Percentiles rank a stretch among this genome's conserved stretches.
Conservation (phyloP, 2,113 vertebrate genomes). For the Gavialis gangeticus region DNA sequence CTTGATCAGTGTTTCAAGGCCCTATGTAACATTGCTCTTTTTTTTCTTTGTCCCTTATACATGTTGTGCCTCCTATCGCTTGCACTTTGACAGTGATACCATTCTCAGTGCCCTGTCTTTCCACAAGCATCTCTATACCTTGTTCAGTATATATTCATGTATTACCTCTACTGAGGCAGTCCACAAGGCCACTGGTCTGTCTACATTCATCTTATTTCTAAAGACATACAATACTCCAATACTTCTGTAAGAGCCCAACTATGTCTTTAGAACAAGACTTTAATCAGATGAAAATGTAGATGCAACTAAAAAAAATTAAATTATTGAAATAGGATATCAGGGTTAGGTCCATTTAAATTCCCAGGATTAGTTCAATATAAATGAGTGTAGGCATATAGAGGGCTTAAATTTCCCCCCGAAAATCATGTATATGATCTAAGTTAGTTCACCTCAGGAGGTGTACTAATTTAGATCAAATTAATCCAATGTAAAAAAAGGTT, state of each 20-base stretch:
- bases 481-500: too few species aligned
- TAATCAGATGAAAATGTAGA: not conserved
- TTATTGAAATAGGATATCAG: not conserved
- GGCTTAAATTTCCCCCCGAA: too few species aligned
- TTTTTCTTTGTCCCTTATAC: accelerated
- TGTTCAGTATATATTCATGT: accelerated
- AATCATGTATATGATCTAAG: too few species aligned
- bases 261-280: not conserved
- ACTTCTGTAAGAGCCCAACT: not conserved
- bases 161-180: accelerated
- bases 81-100: accelerated
- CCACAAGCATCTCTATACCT: not conserved
- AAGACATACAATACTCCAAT: not conserved
- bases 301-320: not conserved
- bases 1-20: not conserved
- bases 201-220: not conserved
- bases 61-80: accelerated
- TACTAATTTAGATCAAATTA: too few species aligned
- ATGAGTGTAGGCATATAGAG: too few species aligned
- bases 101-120: not conserved
- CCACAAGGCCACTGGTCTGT: not conserved
- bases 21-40: accelerated
- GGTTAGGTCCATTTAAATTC: too few species aligned
- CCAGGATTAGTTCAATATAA: too few species aligned
- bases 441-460: too few species aligned